Evolutionary conservation across 2,888 invertebrate genomes (phyloP), one percentile per base, ranked within the genome.

Genomic region (Cheilosia pagana): DNA sequence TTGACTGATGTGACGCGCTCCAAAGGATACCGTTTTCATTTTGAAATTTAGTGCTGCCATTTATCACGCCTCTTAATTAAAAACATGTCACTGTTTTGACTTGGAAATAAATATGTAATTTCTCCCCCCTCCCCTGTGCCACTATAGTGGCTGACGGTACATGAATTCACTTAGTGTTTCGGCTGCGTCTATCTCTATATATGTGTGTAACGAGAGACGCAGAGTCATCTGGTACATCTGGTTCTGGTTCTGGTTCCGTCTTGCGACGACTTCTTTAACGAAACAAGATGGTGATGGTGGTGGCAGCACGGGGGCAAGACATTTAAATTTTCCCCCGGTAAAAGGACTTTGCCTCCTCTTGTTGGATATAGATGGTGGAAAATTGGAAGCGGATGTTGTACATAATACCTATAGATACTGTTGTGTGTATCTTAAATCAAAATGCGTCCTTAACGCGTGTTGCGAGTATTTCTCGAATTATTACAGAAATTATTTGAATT

Each of bases 61-160:
- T 89, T 90, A 89, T 89, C 88, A 88, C 89, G 88, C 89, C 88
- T 78, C 89, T 90, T 90, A 90, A 90, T 90, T 90, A 90, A 90
- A 89, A 90, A 89, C 88, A 89, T 88, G 89, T 90, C 88, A 89
- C 88, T 72, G 87, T 81, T 85, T 85, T 85, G 85, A 85, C 85
- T 85, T 81, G 81, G 85, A 85, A 85, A 85, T 85, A 85, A 81
- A 85, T 85, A 85, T 85, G 85, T 85, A 85, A 85, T 85, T 81
- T 81, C 59, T 31, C 82, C 68, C 78, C 63, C 19, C 14, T 39
- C 53, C 48, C 62, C 53, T 53, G 25, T 52, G 74, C n/a, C 16
- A 43, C 48, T 19, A 21, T 52, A 23, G 16, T 55, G 63, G 50
- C 45, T 74, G 74, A 10, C 39, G 28, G 59, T 81, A 85, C 75